A percentile compares a stretch with the other conserved stretches of the same genome.
These are phyloP conservation scores for Deroptyus accipitrinus DNA, from an alignment of 2,113 vertebrate species.

Conservation along the genomic window DNA sequence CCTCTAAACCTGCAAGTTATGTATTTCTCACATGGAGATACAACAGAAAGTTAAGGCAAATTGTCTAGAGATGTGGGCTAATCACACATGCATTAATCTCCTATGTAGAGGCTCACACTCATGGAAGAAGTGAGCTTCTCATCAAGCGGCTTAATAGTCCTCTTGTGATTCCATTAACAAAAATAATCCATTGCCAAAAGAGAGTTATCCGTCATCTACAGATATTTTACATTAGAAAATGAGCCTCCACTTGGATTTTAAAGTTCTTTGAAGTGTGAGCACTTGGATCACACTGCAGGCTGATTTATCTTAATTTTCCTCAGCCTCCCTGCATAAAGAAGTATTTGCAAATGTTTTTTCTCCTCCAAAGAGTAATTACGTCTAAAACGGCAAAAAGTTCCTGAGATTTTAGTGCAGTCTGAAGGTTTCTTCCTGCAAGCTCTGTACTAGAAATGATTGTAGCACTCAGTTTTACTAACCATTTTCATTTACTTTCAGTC, in stretches of 20 bases:
- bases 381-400: neutral
- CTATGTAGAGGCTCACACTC: neutral
- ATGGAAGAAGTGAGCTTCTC: neutral
- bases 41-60: neutral
- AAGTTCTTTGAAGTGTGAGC: neutral
- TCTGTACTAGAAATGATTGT: neutral
- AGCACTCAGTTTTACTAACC: neutral
- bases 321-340: neutral
- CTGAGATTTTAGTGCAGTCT: neutral
- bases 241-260: neutral
- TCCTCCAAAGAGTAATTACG: neutral
- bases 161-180: neutral
- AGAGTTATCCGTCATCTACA: neutral
- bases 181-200: neutral
- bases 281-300: neutral
- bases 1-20: neutral
- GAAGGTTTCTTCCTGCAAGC: neutral
- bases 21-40: neutral
- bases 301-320: neutral
- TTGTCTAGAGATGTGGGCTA: neutral
- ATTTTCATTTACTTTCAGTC: constrained; percentile 46
- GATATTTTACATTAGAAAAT: neutral
- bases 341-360: constrained; percentile 9
- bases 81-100: neutral
- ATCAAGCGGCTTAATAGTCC: neutral